These are phyloP conservation scores for Orbicella faveolata DNA, from an alignment of 64 coral and sea anemone species.

Conservation along the genomic window DNA sequence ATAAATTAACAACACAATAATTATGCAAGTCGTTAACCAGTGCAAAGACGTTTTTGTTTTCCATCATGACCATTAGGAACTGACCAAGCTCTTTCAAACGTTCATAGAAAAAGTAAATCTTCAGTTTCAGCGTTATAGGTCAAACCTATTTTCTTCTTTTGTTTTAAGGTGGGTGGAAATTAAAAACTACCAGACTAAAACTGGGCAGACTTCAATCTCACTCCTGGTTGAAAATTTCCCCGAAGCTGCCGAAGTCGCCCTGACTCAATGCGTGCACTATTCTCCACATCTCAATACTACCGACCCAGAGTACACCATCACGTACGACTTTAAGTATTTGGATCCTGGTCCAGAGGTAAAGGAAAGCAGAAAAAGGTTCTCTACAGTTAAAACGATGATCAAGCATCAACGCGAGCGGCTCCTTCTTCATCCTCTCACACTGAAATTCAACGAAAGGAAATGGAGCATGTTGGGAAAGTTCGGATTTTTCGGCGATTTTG, in stretches of 20 bases:
- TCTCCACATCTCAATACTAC: background rate
- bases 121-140: too few relatives aligned
- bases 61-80: too few relatives aligned
- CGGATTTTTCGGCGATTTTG: conserved; percentile 43
- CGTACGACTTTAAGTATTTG: conserved; percentile 71
- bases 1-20: too few relatives aligned
- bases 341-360: conserved; percentile 66
- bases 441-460: conserved; percentile 57
- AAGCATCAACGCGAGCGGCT: conserved; percentile 46
- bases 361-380: background rate
- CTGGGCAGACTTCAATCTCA: conserved; percentile 16
- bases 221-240: conserved; percentile 46
- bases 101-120: too few relatives aligned
- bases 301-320: conserved; percentile 39
- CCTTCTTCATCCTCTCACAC: conserved; percentile 64
- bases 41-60: too few relatives aligned
- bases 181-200: background rate
- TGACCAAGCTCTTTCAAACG: too few relatives aligned
- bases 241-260: conserved; percentile 3
- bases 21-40: too few relatives aligned
- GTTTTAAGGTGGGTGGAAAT: background rate
- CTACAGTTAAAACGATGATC: conserved; percentile 51
- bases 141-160: background rate
- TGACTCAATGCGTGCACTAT: conserved; percentile 18
- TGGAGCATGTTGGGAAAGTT: conserved; percentile 57